Conservation (phyloP, 2,113 vertebrate species). For the Syrmaticus mikado region DNA sequence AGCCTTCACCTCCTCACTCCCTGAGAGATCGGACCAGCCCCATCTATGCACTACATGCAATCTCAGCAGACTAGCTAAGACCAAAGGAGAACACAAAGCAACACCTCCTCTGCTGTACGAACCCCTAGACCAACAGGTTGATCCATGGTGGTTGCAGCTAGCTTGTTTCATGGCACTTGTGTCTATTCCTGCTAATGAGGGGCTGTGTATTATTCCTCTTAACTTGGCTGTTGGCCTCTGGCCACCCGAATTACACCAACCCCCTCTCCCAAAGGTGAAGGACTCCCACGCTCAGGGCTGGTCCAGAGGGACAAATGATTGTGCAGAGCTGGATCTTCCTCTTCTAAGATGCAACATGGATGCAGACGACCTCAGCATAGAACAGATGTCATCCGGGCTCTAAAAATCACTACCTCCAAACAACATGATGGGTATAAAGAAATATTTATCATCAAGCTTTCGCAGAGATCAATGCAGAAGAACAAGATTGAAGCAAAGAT, state of each 20-base stretch:
- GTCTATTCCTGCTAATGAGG: fast-evolving
- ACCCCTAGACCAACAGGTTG: neutral
- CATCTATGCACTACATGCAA: fast-evolving
- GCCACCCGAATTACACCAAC: neutral
- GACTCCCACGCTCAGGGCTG: neutral
- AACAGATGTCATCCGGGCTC: slow-evolving; percentile 2
- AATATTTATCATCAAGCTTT: slow-evolving; percentile 3
- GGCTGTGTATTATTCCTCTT: neutral
- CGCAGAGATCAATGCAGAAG: neutral
- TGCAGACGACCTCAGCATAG: neutral
- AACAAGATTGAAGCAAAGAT: slow-evolving; percentile 1
- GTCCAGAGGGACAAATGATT: neutral
- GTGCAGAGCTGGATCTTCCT: neutral
- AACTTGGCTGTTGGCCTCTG: neutral
- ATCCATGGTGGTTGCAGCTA: neutral
- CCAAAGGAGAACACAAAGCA: neutral
- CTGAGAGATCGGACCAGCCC: neutral
- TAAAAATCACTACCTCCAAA: slow-evolving; percentile 31
- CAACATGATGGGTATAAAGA: neutral
- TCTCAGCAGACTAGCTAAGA: neutral
- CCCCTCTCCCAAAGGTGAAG: neutral
- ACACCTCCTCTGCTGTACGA: neutral
- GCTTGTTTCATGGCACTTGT: fast-evolving
- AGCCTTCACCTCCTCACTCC: neutral
- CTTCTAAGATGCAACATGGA: neutral